Evolutionary conservation across 2,797 vertebrate species (phyloP), one percentile per base, ranked within the genome.

Genomic region (Acomys russatus): DNA sequence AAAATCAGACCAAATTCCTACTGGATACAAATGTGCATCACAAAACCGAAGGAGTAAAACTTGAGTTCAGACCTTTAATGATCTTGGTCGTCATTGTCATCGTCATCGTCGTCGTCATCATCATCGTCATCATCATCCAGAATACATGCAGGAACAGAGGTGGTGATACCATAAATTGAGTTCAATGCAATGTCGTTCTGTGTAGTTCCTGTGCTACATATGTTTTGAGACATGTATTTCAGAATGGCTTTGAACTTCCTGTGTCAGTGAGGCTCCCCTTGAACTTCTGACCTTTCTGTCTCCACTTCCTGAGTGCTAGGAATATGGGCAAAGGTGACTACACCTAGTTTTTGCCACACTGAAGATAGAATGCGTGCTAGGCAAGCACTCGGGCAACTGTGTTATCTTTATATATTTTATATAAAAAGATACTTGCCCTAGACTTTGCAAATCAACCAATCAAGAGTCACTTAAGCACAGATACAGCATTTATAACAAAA

Each of bases 41-140:
- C 35, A 54, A 92, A 71, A 33, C 54, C 33, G 74, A 35, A 80
- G 51, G 30, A 85, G 33, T 38, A 61, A 76, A 93, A 73, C 11
- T 76, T 74, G 28, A 93, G 88, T 56, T 79, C 30, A 83, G 49
- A 82, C 49, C 74, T 91, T 91, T 79, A 35, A 56, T 20, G 73
- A 38, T 61, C 88, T 73, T 88, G 22, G 17, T 15, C 4, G 25
- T 83, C 22, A 84, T 94, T n/a, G 18, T 44, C 73, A 44, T 74
- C 22, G 5, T 63, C 12, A 38, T 82, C 79, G 25, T 17, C 25
- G 38, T 44, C 35, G 18, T 44, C 73, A 44, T 74, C 23, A 33
- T 44, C 73, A 44, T 74, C 23, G 5, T 63, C 12, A 38, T 82
- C 79, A 38, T 17, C 25, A 63, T 44, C 35, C 23, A 44, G 80